Evolutionary conservation across 2,113 vertebrate species (phyloP).

Genomic region (Corvus moneduloides): DNA sequence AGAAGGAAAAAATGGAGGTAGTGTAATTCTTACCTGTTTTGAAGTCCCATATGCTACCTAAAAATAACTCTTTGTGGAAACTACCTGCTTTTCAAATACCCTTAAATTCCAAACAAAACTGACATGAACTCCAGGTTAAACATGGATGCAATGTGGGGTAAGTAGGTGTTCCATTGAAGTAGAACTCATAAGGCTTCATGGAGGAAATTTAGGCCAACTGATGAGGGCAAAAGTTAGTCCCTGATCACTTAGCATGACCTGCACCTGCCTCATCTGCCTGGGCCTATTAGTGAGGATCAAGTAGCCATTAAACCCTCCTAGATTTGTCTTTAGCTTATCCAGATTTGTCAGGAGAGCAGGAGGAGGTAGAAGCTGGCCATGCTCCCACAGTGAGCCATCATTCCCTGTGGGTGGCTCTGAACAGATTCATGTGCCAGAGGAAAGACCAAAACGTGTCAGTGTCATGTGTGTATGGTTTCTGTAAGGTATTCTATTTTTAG

Average conservation of each 20-base stretch:
- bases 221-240: neutral
- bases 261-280: neutral
- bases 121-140: neutral
- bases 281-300: neutral
- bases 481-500: neutral
- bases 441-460: neutral
- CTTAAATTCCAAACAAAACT: neutral
- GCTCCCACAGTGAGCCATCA: accelerated
- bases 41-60: neutral
- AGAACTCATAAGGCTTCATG: neutral
- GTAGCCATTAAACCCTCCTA: neutral
- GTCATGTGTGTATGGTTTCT: neutral
- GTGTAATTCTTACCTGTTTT: neutral
- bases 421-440: neutral
- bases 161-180: neutral
- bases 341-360: neutral
- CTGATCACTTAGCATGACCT: neutral
- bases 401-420: neutral
- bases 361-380: neutral
- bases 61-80: neutral
- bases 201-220: neutral
- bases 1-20: neutral
- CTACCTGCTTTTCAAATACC: neutral
- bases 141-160: neutral
- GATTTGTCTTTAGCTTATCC: neutral